Conservation (phyloP, 1,140 invertebrate species). For the Caenorhabditis briggsae region DNA sequence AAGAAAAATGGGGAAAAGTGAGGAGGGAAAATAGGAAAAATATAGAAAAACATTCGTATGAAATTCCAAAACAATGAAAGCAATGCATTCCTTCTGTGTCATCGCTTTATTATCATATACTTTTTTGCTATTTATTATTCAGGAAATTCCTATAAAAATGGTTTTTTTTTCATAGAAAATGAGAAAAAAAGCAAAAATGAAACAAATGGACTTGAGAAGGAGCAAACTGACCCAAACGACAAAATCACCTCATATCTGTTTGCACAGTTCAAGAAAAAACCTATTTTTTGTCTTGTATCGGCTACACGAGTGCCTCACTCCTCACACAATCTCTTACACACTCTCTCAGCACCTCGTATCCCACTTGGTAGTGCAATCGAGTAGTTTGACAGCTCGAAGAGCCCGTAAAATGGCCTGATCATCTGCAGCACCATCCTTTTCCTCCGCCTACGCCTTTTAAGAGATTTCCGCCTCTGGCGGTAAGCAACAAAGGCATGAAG, state of each 20-base stretch:
- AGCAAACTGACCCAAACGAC: neutral
- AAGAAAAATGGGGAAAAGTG: no score
- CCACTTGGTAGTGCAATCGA: conserved; percentile 50
- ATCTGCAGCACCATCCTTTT: neutral
- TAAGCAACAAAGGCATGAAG: neutral
- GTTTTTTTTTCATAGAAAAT: no score
- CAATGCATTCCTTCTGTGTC: no score
- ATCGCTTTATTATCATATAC: no score
- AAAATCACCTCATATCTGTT: conserved; percentile 40
- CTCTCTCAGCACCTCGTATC: neutral
- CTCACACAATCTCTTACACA: conserved; percentile 4
- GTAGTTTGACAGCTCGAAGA: conserved; percentile 45
- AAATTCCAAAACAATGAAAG: no score
- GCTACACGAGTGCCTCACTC: conserved; percentile 31
- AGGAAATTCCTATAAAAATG: no score
- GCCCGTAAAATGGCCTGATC: conserved; percentile 49
- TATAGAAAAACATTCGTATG: no score
- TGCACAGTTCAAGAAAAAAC: conserved; percentile 6
- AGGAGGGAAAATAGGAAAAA: no score
- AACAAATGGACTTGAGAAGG: neutral
- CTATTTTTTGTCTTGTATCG: conserved; percentile 18
- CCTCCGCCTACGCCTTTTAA: conserved; percentile 20
- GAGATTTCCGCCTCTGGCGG: neutral
- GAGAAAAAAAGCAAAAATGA: neutral
- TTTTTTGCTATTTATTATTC: no score